These are phyloP conservation scores for Temnothorax longispinosus DNA, from an alignment of 1,140 invertebrate genomes.

Conservation along the genomic window DNA sequence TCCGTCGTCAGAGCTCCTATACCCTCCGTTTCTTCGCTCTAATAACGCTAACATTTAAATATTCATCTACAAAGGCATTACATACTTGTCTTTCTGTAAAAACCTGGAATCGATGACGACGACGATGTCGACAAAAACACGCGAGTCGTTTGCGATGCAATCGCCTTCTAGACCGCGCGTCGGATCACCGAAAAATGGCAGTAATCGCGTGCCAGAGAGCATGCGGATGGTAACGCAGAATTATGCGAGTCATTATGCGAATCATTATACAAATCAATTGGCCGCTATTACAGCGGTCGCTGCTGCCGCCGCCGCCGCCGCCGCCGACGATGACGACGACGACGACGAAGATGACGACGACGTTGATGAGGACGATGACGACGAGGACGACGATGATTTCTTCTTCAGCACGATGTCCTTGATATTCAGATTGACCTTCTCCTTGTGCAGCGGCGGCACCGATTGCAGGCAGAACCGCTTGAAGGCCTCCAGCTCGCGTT, in stretches of 20 bases:
- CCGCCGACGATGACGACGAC: conserved; percentile 68
- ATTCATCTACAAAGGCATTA: conserved; percentile 25
- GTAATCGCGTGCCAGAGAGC: neutral
- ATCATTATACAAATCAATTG: conserved; percentile 63
- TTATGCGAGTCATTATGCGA: conserved; percentile 15
- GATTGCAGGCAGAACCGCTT: conserved; percentile 92
- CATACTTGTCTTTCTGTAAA: conserved; percentile 40
- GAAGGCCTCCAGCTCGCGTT: conserved; percentile 92
- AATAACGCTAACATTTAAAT: conserved; percentile 6
- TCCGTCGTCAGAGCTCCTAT: neutral
- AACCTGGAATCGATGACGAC: neutral
- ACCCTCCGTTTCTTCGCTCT: neutral
- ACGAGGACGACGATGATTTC: conserved; percentile 82
- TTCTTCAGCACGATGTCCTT: conserved; percentile 91
- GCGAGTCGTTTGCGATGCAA: neutral
- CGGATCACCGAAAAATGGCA: conserved; percentile 17
- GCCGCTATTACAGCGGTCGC: conserved; percentile 69
- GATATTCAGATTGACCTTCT: conserved; percentile 91
- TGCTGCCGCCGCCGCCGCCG: neutral
- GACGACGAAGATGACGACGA: conserved; percentile 76
- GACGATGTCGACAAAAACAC: neutral
- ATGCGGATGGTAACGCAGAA: neutral
- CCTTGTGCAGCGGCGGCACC: conserved; percentile 89
- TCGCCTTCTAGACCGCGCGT: neutral
- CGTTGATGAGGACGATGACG: conserved; percentile 77